Evolutionary conservation across 2,888 invertebrate species (phyloP).

Genomic region (Stegophylla sp.): DNA sequence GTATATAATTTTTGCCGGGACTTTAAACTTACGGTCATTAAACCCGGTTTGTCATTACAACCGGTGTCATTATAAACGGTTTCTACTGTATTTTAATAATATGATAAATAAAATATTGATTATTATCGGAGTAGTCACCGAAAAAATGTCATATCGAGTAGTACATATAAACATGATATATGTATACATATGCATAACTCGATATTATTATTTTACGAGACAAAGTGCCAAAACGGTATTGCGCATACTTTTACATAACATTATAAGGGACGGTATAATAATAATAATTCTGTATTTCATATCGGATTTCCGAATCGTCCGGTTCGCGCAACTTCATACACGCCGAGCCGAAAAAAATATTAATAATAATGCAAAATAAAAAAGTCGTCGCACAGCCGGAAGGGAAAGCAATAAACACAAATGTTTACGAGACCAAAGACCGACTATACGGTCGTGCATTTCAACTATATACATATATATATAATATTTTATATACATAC

Average conservation of each 20-base stretch:
- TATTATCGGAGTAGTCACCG: background rate
- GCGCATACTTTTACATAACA: background rate
- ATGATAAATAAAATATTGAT: background rate
- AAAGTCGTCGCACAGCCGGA: background rate
- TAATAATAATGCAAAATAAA: constrained; percentile 11
- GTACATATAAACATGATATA: background rate
- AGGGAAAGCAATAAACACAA: constrained; percentile 23
- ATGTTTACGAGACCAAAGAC: constrained; percentile 42
- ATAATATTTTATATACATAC: background rate
- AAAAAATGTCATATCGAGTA: background rate
- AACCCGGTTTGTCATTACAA: too few species aligned
- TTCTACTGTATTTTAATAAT: background rate
- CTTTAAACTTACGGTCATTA: too few species aligned
- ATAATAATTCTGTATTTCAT: constrained; percentile 29
- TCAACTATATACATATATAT: background rate
- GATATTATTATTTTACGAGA: background rate
- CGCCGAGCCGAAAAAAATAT: background rate
- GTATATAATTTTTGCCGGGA: too few species aligned
- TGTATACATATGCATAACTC: background rate
- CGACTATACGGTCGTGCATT: background rate
- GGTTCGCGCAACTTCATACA: background rate
- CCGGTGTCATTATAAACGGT: too few species aligned
- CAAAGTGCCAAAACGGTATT: background rate
- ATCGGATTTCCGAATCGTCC: constrained; percentile 24
- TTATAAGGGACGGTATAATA: background rate